A percentile compares a stretch with the other conserved stretches of the same genome.
phyloP scores from a whole-genome alignment of 92 coral and sea anemone species.

The Nematostella vectensis region DNA sequence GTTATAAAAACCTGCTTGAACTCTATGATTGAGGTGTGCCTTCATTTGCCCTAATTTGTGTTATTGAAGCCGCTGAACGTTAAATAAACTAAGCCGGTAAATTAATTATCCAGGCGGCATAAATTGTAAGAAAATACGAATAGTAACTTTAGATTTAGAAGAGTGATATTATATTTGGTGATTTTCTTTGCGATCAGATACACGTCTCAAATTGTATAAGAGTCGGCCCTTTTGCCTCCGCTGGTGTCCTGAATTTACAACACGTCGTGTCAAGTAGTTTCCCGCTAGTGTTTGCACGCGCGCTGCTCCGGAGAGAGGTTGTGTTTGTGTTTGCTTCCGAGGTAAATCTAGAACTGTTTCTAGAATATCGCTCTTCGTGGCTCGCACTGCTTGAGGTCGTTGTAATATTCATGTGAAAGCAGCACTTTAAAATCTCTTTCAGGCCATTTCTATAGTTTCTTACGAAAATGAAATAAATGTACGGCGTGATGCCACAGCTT shows the following conservation, averaged over 20 bases:
- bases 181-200: not conserved
- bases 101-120: not conserved
- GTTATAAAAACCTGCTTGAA: no score
- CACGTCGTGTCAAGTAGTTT: not conserved
- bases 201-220: not conserved
- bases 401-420: not conserved
- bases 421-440: not conserved
- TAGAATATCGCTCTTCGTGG: not conserved
- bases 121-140: not conserved
- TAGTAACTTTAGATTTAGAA: no score
- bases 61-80: not conserved
- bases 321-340: not conserved
- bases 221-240: not conserved
- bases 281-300: not conserved
- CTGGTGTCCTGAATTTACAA: not conserved
- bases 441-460: constrained; percentile 18
- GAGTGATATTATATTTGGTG: no score
- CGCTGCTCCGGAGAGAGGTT: not conserved
- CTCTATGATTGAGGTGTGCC: no score
- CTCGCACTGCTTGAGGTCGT: not conserved
- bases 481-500: constrained; percentile 18
- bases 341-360: not conserved
- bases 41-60: no score
- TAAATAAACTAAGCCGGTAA: not conserved
- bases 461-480: constrained; percentile 24